phyloP scores from a whole-genome alignment of 2,113 vertebrate genomes.

The Heterocephalus glaber region DNA sequence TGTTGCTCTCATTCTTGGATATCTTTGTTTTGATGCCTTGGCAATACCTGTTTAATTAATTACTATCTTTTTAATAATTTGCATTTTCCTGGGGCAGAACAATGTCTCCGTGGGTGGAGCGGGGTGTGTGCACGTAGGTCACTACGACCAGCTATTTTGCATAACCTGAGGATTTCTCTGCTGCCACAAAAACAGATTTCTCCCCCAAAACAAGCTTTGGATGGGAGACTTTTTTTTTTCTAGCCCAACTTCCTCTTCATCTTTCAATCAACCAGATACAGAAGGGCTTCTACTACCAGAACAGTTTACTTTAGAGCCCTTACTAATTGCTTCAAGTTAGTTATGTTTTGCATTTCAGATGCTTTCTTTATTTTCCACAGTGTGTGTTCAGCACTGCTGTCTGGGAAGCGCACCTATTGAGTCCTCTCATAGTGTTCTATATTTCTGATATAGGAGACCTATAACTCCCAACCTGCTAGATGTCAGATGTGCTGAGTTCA shows the following conservation, averaged over 20 bases:
- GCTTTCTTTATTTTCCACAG: not conserved
- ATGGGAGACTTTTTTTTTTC: not conserved
- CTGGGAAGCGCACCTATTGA: not conserved
- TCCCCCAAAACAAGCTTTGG: not conserved
- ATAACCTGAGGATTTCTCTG: not conserved
- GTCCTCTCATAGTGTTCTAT: not conserved
- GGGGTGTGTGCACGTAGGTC: not conserved
- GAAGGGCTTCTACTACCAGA: not conserved
- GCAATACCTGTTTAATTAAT: not conserved
- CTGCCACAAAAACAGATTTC: not conserved
- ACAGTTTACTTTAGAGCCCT: not conserved
- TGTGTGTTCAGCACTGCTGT: not conserved
- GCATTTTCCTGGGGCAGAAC: not conserved
- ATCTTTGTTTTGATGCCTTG: not conserved
- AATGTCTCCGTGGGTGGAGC: not conserved
- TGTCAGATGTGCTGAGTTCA: not conserved
- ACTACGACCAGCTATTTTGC: not conserved
- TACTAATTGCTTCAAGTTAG: not conserved
- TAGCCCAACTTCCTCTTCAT: not conserved
- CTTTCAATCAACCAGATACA: not conserved
- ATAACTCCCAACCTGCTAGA: not conserved
- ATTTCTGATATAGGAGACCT: not conserved
- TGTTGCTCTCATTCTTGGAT: not conserved
- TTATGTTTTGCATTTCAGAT: not conserved
- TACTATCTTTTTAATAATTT: not conserved